Evolutionary conservation across 1,140 invertebrate genomes (phyloP).

Genomic region (Drosophila varians): DNA sequence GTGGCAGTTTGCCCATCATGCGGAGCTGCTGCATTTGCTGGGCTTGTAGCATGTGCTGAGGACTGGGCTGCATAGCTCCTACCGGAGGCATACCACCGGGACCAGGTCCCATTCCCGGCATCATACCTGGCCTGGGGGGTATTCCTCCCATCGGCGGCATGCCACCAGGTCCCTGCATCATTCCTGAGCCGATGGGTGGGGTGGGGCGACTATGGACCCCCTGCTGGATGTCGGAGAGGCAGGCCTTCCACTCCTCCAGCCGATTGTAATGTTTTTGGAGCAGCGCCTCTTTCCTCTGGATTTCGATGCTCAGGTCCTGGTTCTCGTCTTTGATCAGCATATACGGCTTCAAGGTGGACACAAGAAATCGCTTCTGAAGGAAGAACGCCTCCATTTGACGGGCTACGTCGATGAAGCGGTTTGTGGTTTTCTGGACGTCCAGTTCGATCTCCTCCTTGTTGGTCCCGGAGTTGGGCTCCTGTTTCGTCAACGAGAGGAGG

Average conservation of each 20-base stretch:
- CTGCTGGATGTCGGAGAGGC: slow-evolving; percentile 89
- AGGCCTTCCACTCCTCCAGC: slow-evolving; percentile 93
- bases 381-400: slow-evolving; percentile 97
- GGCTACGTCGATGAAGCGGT: slow-evolving; percentile 94
- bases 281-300: slow-evolving; percentile 93
- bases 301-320: slow-evolving; percentile 91
- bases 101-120: slow-evolving; percentile 56
- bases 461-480: slow-evolving; percentile 88
- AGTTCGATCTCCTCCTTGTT: slow-evolving; percentile 93
- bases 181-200: slow-evolving; percentile 41
- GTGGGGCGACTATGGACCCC: slow-evolving; percentile 67
- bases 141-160: slow-evolving; percentile 58
- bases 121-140: slow-evolving; percentile 54
- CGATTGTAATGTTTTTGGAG: slow-evolving; percentile 95
- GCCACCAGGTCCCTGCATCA: slow-evolving; percentile 41
- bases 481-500: slow-evolving; percentile 91
- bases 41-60: slow-evolving; percentile 80
- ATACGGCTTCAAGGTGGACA: slow-evolving; percentile 96
- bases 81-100: slow-evolving; percentile 53
- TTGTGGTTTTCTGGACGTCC: slow-evolving; percentile 93
- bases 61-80: slow-evolving; percentile 74
- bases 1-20: slow-evolving; percentile 76
- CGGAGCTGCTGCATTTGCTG: slow-evolving; percentile 85
- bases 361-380: slow-evolving; percentile 94
- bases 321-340: slow-evolving; percentile 96